Base-by-base conservation (phyloP, 2,888 invertebrate genomes). In the Tribolium freemani region DNA sequence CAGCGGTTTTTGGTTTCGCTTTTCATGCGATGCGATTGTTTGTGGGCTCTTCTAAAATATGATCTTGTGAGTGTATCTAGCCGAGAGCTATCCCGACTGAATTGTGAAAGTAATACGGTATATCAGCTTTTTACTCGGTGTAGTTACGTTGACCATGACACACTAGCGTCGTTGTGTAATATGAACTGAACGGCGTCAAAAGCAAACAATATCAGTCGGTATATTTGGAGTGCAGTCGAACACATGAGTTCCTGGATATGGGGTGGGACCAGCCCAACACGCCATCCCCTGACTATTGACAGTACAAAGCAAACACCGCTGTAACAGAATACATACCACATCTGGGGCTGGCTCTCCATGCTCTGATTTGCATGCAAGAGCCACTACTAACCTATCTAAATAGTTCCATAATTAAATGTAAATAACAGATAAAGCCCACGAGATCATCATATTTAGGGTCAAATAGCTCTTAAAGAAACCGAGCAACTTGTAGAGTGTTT, bases 341-440 rank as follows among this genome's bases (percentile, higher is more conserved):
- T 74, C 68, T 75, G 75, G 75, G 73, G 68, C 75, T 69, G 73
- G 68, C 63, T 72, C 73, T 71, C 72, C 56, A 48, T 64, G 73
- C 57, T 73, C 61, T 38, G 70, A 73, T 73, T 73, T 73, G 70
- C 70, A 73, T 73, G 61, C 73, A 73, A 70, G 67, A 73, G 73
- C 70, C 73, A 73, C 73, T 67, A 71, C 73, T 73, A 73, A 73
- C 73, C 75, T 73, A 72, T 75, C 72, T 75, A 75, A 74, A 77
- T 76, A 77, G 74, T 68, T 73, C 67, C 69, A 72, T 77, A 77
- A 77, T 77, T 77, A 77, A 77, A 77, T 75, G 77, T 72, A 77
- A 77, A 77, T 76, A 77, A 30, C 64, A 68, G 73, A 74, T 72
- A 69, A 71, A 54, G 69, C 38, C 16, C 51, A 56, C 11, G 63